phyloP scores from a whole-genome alignment of 1,140 invertebrate genomes.

The Hyphantria cunea region DNA sequence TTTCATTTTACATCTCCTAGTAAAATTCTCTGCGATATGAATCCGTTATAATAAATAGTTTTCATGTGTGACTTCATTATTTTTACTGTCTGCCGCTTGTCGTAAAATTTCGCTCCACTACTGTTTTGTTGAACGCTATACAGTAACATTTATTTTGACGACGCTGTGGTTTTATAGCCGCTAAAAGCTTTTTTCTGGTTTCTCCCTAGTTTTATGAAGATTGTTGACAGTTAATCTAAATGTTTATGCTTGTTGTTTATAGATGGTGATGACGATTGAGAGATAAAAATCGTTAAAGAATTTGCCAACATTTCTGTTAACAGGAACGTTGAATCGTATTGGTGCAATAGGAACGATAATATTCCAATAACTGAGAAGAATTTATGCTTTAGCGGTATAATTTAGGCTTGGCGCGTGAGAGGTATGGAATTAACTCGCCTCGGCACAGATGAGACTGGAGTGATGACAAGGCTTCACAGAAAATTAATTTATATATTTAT shows the following conservation, averaged over 20 bases:
- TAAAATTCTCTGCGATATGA: conserved; percentile 17
- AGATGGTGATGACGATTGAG: not conserved
- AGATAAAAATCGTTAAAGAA: not conserved
- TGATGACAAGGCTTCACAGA: too few species aligned
- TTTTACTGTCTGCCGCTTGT: conserved; percentile 10
- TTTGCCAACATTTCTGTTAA: not conserved
- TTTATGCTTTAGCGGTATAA: too few species aligned
- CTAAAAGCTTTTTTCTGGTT: conserved; percentile 15
- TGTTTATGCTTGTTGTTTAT: not conserved
- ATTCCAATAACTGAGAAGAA: too few species aligned
- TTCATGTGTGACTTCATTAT: conserved; percentile 25
- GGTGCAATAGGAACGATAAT: too few species aligned
- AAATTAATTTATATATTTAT: too few species aligned
- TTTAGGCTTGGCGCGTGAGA: too few species aligned
- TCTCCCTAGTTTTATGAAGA: conserved; percentile 4
- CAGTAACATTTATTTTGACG: conserved; percentile 18
- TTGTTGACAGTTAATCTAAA: conserved; percentile 2
- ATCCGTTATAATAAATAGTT: conserved; percentile 15
- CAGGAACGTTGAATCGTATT: not conserved
- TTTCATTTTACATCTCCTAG: not conserved
- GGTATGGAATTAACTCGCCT: too few species aligned
- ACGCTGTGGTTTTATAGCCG: conserved; percentile 14
- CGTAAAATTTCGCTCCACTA: conserved; percentile 9
- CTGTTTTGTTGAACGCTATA: not conserved
- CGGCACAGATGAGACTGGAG: too few species aligned